Evolutionary conservation across 2,113 vertebrate genomes (phyloP).

Genomic region (Megaceryle torquata): DNA sequence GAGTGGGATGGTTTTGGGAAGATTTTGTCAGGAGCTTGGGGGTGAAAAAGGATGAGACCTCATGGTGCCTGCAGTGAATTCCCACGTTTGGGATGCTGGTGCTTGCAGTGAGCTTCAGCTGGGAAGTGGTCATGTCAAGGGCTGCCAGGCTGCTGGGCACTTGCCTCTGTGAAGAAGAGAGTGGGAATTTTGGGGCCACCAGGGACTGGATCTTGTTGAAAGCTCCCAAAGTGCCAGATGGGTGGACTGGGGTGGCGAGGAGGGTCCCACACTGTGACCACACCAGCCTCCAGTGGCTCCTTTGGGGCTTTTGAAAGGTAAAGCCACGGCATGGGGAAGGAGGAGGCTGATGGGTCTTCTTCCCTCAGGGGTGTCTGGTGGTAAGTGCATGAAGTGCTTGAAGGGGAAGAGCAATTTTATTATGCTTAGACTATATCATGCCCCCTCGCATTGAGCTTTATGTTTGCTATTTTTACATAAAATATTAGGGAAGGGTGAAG

Average conservation of each 20-base stretch:
- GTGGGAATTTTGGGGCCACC: fast-evolving
- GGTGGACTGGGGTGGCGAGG: not conserved
- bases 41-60: not conserved
- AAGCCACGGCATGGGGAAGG: not conserved
- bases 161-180: not conserved
- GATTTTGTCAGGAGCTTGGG: not conserved
- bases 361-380: not conserved
- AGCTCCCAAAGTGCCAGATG: not conserved
- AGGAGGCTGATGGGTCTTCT: not conserved
- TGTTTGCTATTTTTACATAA: not conserved
- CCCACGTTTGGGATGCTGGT: fast-evolving
- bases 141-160: not conserved
- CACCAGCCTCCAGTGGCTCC: not conserved
- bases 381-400: not conserved
- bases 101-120: fast-evolving
- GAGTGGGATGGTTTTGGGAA: not conserved
- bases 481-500: not conserved
- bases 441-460: not conserved
- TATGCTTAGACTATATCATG: not conserved
- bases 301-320: not conserved
- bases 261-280: fast-evolving
- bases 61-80: fast-evolving
- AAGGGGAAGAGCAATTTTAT: not conserved
- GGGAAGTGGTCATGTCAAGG: not conserved
- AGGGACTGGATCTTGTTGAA: not conserved